phyloP scores from a whole-genome alignment of 1,140 invertebrate species.

The honey bee (Apis mellifera) region Amel_HAv3.1 CM009945.2:751501-752000 shows the following conservation, averaged over 20 bases:
- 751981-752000: constrained; percentile 34
- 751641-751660: too few relatives aligned
- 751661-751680: too few relatives aligned
- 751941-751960: constrained; percentile 23
- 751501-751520: too few relatives aligned
- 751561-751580: too few relatives aligned
- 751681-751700: too few relatives aligned
- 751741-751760: not conserved
- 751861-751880: constrained; percentile 29
- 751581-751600: too few relatives aligned
- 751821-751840: not conserved
- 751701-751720: not conserved
- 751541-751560: too few relatives aligned
- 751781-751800: constrained; percentile 18
- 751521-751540: too few relatives aligned
- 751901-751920: constrained; percentile 20
- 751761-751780: constrained; percentile 29
- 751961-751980: not conserved
- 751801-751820: constrained; percentile 19
- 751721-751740: not conserved
- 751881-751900: not conserved
- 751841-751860: not conserved
- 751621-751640: too few relatives aligned
- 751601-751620: too few relatives aligned
- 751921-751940: constrained; percentile 27